Conservation (phyloP, 2,797 vertebrate genomes). For the Clarias platycephalus region DNA sequence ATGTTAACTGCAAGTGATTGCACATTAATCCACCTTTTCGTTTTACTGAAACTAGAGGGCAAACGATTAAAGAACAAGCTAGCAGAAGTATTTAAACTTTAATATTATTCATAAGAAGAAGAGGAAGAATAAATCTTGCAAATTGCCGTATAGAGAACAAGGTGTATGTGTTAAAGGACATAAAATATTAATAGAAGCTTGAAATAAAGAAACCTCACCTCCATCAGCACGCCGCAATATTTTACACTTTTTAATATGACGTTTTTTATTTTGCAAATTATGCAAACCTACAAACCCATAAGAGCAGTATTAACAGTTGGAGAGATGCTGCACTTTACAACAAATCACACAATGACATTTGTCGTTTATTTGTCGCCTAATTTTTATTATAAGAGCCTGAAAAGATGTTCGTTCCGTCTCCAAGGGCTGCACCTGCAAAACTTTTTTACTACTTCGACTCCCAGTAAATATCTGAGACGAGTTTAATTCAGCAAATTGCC, state of each 20-base stretch:
- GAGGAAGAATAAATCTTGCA: background rate
- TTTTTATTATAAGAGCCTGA: background rate
- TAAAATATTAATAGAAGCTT: background rate
- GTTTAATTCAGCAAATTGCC: constrained; percentile 52
- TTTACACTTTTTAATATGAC: background rate
- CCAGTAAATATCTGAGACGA: constrained; percentile 24
- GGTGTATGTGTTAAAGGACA: background rate
- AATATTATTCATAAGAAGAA: background rate
- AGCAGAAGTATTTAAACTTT: background rate
- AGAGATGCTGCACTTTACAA: background rate
- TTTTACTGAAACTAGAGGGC: background rate
- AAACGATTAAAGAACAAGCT: background rate
- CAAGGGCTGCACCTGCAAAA: constrained; percentile 1
- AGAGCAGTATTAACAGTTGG: background rate
- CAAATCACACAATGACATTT: background rate
- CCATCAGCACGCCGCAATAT: background rate
- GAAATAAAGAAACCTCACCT: background rate
- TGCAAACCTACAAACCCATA: background rate
- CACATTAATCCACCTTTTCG: background rate
- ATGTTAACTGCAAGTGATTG: background rate
- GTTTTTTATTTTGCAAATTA: background rate
- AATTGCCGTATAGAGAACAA: background rate
- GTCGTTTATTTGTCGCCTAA: background rate
- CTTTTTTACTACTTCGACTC: constrained; percentile 26
- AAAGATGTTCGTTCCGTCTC: background rate